These are phyloP conservation scores for Pomatostomus ruficeps DNA, from an alignment of 2,113 vertebrate genomes.

Conservation along the genomic window DNA sequence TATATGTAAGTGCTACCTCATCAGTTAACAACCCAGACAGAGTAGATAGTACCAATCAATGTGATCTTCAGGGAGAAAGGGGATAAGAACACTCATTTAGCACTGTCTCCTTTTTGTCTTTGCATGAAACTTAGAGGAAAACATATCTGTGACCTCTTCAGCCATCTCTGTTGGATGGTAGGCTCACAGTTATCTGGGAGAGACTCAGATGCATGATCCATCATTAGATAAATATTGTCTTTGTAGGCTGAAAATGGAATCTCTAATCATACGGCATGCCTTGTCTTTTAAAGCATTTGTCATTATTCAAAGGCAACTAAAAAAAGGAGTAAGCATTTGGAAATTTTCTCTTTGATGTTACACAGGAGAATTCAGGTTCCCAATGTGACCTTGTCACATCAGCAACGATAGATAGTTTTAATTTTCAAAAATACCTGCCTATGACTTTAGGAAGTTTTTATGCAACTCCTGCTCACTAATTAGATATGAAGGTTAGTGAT, in stretches of 20 bases:
- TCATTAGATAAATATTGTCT: neutral
- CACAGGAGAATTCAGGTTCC: neutral
- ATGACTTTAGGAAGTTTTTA: neutral
- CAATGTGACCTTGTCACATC: neutral
- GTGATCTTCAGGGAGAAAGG: neutral
- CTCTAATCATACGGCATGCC: neutral
- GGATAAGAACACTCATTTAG: neutral
- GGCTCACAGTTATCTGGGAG: neutral
- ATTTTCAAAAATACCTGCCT: neutral
- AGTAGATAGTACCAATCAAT: neutral
- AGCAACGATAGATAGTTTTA: neutral
- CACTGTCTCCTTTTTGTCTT: neutral
- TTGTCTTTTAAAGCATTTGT: neutral
- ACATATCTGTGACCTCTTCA: neutral
- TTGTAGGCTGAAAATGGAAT: neutral
- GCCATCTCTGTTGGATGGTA: neutral
- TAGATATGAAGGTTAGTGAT: neutral
- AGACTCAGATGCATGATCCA: neutral
- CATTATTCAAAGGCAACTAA: neutral
- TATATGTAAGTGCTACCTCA: rapidly evolving
- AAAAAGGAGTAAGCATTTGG: neutral
- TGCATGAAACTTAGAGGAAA: neutral
- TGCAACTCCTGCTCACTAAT: neutral
- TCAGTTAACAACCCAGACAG: neutral
- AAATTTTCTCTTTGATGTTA: neutral